These are phyloP conservation scores for Takifugu ocellatus DNA, from an alignment of 2,797 vertebrate genomes.

Conservation along the genomic window DNA sequence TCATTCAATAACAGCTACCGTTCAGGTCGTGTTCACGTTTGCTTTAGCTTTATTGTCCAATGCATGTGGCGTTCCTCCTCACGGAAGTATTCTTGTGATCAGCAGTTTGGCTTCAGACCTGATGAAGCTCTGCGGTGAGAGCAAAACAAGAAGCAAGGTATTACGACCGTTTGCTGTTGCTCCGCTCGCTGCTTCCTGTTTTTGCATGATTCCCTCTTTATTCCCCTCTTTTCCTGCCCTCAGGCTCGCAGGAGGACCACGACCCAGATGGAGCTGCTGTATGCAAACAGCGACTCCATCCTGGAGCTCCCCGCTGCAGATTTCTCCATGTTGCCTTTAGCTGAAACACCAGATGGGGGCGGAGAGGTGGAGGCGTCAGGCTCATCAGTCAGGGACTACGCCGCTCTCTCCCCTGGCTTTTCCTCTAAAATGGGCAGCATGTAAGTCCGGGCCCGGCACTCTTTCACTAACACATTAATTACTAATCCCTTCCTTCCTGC, in stretches of 20 bases:
- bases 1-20: no score
- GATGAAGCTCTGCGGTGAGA: slow-evolving; percentile 92
- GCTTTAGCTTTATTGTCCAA: not conserved
- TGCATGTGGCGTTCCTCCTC: not conserved
- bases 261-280: slow-evolving; percentile 96
- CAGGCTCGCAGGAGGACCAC: slow-evolving; percentile 94
- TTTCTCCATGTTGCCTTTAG: slow-evolving; percentile 73
- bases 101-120: slow-evolving; percentile 89
- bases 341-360: slow-evolving; percentile 80
- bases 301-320: slow-evolving; percentile 76
- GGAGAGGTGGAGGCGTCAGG: slow-evolving; percentile 76
- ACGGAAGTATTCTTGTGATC: slow-evolving; percentile 22
- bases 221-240: not conserved
- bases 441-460: slow-evolving; percentile 83
- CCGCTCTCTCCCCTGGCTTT: slow-evolving; percentile 82
- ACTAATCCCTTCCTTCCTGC: slow-evolving; percentile 31
- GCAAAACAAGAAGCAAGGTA: slow-evolving; percentile 92
- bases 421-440: slow-evolving; percentile 95
- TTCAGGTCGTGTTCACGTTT: no score
- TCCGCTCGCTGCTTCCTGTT: no score
- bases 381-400: slow-evolving; percentile 83
- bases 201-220: not conserved
- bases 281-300: slow-evolving; percentile 86
- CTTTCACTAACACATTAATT: slow-evolving; percentile 38
- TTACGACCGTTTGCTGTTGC: no score